phyloP scores from a whole-genome alignment of 2,113 vertebrate genomes.

The Pedetes capensis region DNA sequence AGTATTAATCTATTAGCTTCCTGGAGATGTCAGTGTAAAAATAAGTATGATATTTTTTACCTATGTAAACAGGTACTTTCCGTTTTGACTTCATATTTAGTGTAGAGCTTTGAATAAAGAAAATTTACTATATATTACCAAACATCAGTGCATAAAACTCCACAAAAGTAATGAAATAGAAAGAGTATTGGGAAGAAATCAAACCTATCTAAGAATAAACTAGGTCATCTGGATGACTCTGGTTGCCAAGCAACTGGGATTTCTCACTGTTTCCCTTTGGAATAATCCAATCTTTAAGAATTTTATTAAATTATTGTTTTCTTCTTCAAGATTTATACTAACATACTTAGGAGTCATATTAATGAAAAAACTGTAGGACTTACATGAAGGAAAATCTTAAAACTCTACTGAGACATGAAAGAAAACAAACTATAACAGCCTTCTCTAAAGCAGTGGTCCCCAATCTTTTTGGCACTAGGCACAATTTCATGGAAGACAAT shows the following conservation, averaged over 20 bases:
- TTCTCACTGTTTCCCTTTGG: slow-evolving; percentile 54
- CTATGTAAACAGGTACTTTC: not conserved
- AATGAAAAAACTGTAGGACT: slow-evolving; percentile 34
- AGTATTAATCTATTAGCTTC: slow-evolving; percentile 10
- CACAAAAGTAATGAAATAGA: slow-evolving; percentile 46
- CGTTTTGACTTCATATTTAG: slow-evolving; percentile 29
- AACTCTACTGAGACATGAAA: slow-evolving; percentile 9
- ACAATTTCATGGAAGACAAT: too few species aligned
- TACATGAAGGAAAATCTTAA: slow-evolving; percentile 36
- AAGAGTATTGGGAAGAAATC: slow-evolving; percentile 42
- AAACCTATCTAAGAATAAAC: slow-evolving; percentile 66
- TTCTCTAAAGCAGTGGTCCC: too few species aligned
- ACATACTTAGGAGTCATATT: slow-evolving; percentile 49
- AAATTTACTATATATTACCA: slow-evolving; percentile 44
- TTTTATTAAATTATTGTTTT: slow-evolving; percentile 59
- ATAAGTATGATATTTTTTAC: not conserved
- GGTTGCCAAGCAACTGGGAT: slow-evolving; percentile 71
- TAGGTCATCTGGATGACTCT: slow-evolving; percentile 57
- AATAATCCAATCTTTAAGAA: slow-evolving; percentile 60
- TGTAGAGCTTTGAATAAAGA: slow-evolving; percentile 7
- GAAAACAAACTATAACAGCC: slow-evolving; percentile 41
- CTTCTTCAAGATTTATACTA: slow-evolving; percentile 47
- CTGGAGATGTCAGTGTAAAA: not conserved
- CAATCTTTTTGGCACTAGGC: too few species aligned
- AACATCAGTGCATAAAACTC: slow-evolving; percentile 19